Conservation (phyloP, 2,113 vertebrate genomes). For the Zosterops lateralis region DNA sequence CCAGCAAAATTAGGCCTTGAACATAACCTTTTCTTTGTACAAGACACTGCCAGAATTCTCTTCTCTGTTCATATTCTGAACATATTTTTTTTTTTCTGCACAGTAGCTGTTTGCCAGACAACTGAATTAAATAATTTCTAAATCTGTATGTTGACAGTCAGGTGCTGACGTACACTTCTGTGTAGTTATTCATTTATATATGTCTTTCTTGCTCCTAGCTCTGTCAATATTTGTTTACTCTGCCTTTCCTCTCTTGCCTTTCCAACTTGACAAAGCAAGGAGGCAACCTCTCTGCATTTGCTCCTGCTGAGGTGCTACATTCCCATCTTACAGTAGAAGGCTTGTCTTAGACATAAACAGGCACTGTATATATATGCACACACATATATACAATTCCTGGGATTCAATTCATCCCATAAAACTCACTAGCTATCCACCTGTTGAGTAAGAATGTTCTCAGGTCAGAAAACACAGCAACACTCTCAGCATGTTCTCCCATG, state of each 20-base stretch:
- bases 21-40: background rate
- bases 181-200: background rate
- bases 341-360: background rate
- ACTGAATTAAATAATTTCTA: background rate
- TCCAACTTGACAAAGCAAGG: background rate
- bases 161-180: rapidly evolving
- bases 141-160: background rate
- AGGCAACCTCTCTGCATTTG: background rate
- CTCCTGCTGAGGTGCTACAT: background rate
- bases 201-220: background rate
- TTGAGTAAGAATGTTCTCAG: background rate
- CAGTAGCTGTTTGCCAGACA: background rate
- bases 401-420: background rate
- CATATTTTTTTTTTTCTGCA: background rate
- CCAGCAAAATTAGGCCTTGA: background rate
- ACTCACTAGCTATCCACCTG: background rate
- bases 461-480: background rate
- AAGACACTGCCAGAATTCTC: background rate
- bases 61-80: background rate
- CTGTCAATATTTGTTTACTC: background rate
- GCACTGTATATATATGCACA: background rate
- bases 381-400: background rate
- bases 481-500: background rate
- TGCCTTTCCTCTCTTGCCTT: background rate
- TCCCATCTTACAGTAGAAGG: background rate